Evolutionary conservation across 30 jellyfish, hydroid and myxozoan genomes (phyloP), one percentile per base, ranked within the genome.

Genomic region (Rhopilema esculentum): DNA sequence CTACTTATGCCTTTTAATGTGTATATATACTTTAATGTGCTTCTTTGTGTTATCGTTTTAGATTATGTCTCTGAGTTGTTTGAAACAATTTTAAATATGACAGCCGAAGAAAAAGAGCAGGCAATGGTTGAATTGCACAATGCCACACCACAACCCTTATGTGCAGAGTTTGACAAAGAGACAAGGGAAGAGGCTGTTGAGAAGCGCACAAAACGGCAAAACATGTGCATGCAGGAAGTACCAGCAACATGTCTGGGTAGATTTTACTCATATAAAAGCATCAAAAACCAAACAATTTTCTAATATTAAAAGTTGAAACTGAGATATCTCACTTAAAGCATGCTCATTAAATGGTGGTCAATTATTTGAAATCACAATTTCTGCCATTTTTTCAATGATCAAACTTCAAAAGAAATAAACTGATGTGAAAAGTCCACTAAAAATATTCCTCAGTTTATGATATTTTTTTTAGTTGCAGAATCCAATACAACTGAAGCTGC

Each of bases 131-230:
- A 63, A 24, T 63, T 63, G 29, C 72, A 24, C 29, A 24, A 51
- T 9, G 66, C 66, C 66, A 63, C n/a, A 63, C 72, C 72, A 63
- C 72, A n/a, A 63, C 72, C 72, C 29, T 63, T 63, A 24, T 63
- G 72, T 63, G 72, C 72, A 19, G 72, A 63, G 27, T 63, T 63
- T 63, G 72, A 63, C 27, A 63, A 63, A 17, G 72, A 63, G 72
- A 63, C 72, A 24, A 63, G 72, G n/a, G 72, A 63, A 24, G 72
- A 63, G 27, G 72, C 72, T 24, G 29, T 63, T 19, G 29, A 63
- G 29, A 63, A 63, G 72, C 72, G 72, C 72, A 63, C 27, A 19
- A 24, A 63, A n/a, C 72, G 72, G 4, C 27, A 19, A 24, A 63
- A 24, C 29, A 63, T 63, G 72, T 24, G 29, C 29, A 63, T 24